Conservation (phyloP, 1,140 invertebrate species). For the Eulimnadia texana region DNA sequence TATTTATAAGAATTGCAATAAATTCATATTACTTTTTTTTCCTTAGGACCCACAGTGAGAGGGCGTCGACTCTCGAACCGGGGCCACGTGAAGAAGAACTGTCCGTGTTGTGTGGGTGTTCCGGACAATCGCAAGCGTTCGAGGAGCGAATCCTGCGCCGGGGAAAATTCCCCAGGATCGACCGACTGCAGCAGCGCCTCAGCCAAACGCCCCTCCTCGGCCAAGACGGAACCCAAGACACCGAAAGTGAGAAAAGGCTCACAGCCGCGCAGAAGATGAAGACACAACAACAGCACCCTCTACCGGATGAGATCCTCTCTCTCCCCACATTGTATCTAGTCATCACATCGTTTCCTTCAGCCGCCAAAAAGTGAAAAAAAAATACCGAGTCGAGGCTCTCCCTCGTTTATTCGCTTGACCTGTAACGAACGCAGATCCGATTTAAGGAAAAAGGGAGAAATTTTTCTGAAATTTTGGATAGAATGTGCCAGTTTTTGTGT, state of each 20-base stretch:
- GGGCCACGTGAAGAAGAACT: constrained; percentile 37
- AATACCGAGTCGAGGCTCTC: no score
- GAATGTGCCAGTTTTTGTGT: no score
- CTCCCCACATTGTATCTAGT: neutral
- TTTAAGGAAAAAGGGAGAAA: no score
- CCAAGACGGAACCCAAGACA: neutral
- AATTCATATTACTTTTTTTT: no score
- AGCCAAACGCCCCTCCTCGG: neutral
- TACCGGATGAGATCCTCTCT: neutral
- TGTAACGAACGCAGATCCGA: no score
- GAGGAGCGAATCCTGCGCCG: neutral
- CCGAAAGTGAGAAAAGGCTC: neutral
- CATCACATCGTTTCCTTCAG: neutral
- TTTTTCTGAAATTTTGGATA: no score
- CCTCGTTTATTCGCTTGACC: no score
- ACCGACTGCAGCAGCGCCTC: neutral
- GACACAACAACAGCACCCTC: neutral
- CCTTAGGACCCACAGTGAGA: neutral
- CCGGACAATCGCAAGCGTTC: constrained; percentile 12
- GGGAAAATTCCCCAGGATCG: neutral
- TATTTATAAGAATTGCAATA: no score
- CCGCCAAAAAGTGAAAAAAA: no score
- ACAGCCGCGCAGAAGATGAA: neutral
- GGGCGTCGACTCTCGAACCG: constrained; percentile 31
- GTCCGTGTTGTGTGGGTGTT: constrained; percentile 34